phyloP scores from a whole-genome alignment of 2,113 vertebrate species.

The Grus americana region DNA sequence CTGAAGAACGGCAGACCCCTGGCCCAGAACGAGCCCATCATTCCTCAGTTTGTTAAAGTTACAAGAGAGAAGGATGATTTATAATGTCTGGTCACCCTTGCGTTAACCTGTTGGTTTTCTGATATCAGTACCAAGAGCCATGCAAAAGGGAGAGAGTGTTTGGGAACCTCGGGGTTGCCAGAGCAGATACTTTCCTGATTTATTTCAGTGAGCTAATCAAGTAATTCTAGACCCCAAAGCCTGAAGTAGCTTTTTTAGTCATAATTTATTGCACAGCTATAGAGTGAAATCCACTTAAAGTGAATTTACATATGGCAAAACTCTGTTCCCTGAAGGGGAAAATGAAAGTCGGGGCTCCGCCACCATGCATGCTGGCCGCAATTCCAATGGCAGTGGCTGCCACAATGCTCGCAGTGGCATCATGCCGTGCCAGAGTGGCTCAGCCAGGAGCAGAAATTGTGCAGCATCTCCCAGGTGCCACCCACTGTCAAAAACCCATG shows the following conservation, averaged over 20 bases:
- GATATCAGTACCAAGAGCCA: neutral
- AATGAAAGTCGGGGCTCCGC: neutral
- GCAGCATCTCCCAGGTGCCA: neutral
- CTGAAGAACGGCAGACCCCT: neutral
- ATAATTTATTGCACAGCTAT: neutral
- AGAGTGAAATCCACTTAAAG: neutral
- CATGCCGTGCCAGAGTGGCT: accelerated
- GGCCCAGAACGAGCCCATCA: neutral
- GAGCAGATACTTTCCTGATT: neutral
- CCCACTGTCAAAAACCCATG: neutral
- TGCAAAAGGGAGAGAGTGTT: neutral
- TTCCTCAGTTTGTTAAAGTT: neutral
- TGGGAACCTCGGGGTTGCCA: neutral
- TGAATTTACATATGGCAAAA: neutral
- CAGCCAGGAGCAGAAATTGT: neutral
- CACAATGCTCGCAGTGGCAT: accelerated
- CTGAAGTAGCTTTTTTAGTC: neutral
- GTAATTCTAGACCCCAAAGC: neutral
- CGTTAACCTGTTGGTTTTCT: neutral
- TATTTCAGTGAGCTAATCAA: neutral
- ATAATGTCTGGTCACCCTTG: neutral
- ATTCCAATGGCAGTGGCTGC: neutral
- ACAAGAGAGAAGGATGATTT: neutral
- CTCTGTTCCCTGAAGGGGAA: neutral
- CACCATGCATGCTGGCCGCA: neutral